Evolutionary conservation across 2,888 invertebrate species (phyloP), one percentile per base, ranked within the genome.

Genomic region (Tortricodes alternella): DNA sequence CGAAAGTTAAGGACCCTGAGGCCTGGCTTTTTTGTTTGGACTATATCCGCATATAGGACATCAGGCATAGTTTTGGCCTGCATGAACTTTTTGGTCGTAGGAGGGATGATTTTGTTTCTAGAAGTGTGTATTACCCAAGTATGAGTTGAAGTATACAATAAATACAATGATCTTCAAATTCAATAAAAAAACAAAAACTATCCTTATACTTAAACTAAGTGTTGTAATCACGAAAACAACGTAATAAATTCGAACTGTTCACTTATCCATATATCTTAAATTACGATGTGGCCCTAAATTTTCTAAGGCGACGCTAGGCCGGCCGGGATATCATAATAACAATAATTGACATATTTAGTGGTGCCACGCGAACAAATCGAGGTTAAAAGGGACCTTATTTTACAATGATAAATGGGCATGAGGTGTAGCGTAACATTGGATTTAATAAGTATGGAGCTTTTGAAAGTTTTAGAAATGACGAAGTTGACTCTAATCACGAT

Each of bases 331-430:
- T 76, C 71, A 72, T 81, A 75, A 80, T 78, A 76, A 78, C 72
- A 76, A 79, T 82, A 80, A 84, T 84, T 84, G 83, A 81, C 76
- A 81, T 83, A 82, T 84, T 83, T 78, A 78, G 76, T 75, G 76
- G 74, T 65, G 80, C 77, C 82, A 82, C 78, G 80, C 80, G 79
- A 67, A 67, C 61, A 62, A 61, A 61, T 61, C 62, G 51, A 61
- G 58, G 59, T 63, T 58, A 58, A 51, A 59, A 59, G 60, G 63
- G 53, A 53, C 59, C 38, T 57, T 60, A 59, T 60, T 62, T 62
- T 62, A 66, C 53, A 62, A 62, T 66, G 65, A 67, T 61, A 62
- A 63, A 67, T 59, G 58, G 34, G 21, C 19, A 29, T 8, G 53
- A 48, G 48, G 44, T 58, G 39, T 43, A 44, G 44, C 39, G 32